A percentile compares a stretch with the other conserved stretches of the same genome.
Conservation (phyloP, 2,888 invertebrate species). For the Prionchulus punctatus region DNA sequence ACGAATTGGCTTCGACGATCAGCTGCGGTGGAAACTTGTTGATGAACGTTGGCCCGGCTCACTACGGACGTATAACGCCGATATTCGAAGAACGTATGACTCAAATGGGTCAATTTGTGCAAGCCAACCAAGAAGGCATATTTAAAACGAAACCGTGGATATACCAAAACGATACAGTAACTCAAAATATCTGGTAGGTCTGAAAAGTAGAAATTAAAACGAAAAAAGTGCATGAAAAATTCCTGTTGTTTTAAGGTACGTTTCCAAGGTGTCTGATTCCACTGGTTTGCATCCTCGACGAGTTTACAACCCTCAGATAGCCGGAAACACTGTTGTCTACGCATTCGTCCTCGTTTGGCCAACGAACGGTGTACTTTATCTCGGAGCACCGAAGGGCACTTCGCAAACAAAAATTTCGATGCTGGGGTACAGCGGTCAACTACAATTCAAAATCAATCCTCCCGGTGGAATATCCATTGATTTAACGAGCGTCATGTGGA, state of each 20-base stretch:
- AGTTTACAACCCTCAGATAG: background rate
- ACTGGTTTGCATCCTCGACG: conserved; percentile 12
- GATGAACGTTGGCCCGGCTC: conserved; percentile 36
- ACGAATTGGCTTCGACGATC: conserved; percentile 28
- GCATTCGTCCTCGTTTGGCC: conserved; percentile 58
- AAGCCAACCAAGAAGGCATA: conserved; percentile 37
- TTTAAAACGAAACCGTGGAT: conserved; percentile 37
- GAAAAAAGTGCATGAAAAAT: background rate
- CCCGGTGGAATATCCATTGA: conserved; percentile 22
- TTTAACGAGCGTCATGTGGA: conserved; percentile 22
- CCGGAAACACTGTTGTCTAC: conserved; percentile 40
- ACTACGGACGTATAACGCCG: conserved; percentile 35
- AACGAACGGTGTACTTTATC: conserved; percentile 39
- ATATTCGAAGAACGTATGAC: conserved; percentile 38
- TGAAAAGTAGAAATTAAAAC: background rate
- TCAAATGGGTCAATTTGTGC: conserved; percentile 35
- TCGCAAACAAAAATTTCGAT: conserved; percentile 36
- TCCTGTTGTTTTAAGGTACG: conserved; percentile 19
- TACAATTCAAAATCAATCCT: conserved; percentile 16
- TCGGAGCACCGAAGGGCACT: conserved; percentile 38
- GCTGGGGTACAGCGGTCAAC: conserved; percentile 39
- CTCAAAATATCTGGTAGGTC: conserved; percentile 51
- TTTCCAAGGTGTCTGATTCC: conserved; percentile 19
- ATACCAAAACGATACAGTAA: conserved; percentile 44
- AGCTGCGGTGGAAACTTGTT: conserved; percentile 30